Evolutionary conservation across 2,797 vertebrate species (phyloP).

Genomic region (Heliangelus exortis): DNA sequence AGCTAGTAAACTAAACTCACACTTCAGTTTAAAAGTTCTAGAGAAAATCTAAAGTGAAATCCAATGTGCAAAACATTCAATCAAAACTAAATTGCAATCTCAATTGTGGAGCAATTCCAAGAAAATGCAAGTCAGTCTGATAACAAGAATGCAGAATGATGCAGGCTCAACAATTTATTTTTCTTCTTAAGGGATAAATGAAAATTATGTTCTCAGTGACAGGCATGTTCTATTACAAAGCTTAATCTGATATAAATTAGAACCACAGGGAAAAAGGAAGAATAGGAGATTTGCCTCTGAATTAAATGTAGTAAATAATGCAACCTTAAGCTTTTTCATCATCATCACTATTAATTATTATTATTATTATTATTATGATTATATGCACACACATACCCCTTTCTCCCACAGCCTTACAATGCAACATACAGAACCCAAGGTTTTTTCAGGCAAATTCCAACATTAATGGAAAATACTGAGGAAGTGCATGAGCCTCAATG

Average conservation of each 20-base stretch:
- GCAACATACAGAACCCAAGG: not conserved
- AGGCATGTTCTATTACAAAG: not conserved
- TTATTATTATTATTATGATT: not conserved
- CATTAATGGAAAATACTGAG: not conserved
- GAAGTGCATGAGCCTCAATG: not conserved
- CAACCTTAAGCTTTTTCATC: not conserved
- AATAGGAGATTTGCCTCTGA: conserved; percentile 8
- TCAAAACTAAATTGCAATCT: conserved; percentile 50
- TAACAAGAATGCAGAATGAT: conserved; percentile 31
- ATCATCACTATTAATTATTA: not conserved
- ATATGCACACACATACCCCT: not conserved
- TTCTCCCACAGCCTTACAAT: not conserved
- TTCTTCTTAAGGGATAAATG: conserved; percentile 20
- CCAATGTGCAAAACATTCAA: conserved; percentile 55
- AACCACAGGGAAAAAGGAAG: not conserved
- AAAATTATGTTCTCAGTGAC: conserved; percentile 32
- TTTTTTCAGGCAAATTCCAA: not conserved
- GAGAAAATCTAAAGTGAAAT: conserved; percentile 60
- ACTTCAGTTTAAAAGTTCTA: not conserved
- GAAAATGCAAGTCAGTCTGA: conserved; percentile 35
- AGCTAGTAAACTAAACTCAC: conserved; percentile 2
- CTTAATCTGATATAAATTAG: conserved; percentile 27
- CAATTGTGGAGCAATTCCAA: conserved; percentile 49
- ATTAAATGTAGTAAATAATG: not conserved
- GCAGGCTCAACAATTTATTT: conserved; percentile 28